A percentile compares a stretch with the other conserved stretches of the same genome.
Evolutionary conservation across 2,888 invertebrate genomes (phyloP).

Genomic region (Nemoura dubitans): DNA sequence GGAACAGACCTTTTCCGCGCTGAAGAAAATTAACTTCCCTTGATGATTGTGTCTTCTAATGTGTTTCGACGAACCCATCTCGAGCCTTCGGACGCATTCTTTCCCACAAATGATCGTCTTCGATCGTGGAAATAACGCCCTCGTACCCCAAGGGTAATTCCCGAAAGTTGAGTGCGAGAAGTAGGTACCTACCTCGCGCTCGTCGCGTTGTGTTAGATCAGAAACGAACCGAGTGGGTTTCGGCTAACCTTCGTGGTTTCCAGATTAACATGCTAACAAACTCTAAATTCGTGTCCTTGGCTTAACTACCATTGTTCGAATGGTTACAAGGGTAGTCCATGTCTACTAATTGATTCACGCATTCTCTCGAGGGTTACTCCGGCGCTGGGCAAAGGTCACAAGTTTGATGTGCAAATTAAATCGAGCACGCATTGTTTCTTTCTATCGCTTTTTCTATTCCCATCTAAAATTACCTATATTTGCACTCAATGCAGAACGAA

Average conservation of each 20-base stretch:
- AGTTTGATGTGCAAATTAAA: not conserved
- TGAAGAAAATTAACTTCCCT: not conserved
- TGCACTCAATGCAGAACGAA: not conserved
- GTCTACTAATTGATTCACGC: not conserved
- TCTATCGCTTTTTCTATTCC: not conserved
- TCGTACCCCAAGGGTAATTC: not conserved
- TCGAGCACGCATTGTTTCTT: not conserved
- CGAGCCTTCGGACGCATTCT: not conserved
- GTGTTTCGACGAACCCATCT: not conserved
- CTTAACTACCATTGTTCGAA: not conserved
- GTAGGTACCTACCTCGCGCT: not conserved
- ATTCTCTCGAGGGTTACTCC: not conserved
- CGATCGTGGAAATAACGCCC: not conserved
- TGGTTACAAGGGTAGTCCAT: constrained; percentile 5
- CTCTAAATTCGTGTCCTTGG: not conserved
- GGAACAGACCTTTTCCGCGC: not conserved
- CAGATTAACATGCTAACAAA: not conserved
- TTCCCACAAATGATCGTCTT: not conserved
- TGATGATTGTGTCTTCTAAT: not conserved
- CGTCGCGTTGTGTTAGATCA: not conserved
- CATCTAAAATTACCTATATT: not conserved
- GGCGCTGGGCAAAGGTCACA: not conserved
- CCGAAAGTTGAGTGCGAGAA: not conserved
- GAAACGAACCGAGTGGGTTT: not conserved
- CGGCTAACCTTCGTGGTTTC: not conserved